Base-by-base conservation (phyloP, 1,140 invertebrate species). In the Lamellibrachia luymesi region DNA sequence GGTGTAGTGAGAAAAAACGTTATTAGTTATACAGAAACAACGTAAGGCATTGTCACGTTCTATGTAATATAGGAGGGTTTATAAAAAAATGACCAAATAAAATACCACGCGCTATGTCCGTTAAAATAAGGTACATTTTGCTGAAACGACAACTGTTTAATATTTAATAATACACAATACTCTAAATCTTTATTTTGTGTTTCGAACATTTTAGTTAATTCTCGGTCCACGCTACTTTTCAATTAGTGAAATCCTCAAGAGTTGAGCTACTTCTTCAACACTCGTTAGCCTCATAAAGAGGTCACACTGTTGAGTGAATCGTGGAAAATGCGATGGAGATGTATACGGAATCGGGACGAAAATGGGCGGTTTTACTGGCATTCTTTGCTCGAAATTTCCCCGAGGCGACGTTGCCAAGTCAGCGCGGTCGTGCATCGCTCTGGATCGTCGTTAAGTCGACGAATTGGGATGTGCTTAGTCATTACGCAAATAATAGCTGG, bases 401-500 rank as follows among this genome's bases (percentile, higher is more conserved):
- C 64, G 6, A 22, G 8, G 13, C 64, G 17, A 1, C 64, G 64
- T 80, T 80, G 64, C 64, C 17, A 56, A 80, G 64, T 80, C 64
- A 80, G 64, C 64, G 2, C 13, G 0, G 17, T 22, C 7, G 17
- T 22, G 2, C 64, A 22, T 22, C 64, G 64, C 64, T 0, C 13
- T 80, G 25, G 8, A 22, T 10, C 7, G 64, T 80, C 64, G 64
- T 80, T 80, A 80, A 80, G 13, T 22, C 25, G 64, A 17, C 64
- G 25, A 80, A 80, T 22, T 80, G 64, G 64, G 64, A 80, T 80
- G 64, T 80, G 25, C 64, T 80, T 80, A 80, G 64, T 80, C 64
- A 80, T 80, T 80, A 80, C 64, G 64, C 64, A 80, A 80, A 80
- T 80, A 80, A 80, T 80, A 80, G 64, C 64, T 80, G 64, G 64